These are phyloP conservation scores for Anthoptus insignis DNA, from an alignment of 2,888 invertebrate species.

Conservation along the genomic window DNA sequence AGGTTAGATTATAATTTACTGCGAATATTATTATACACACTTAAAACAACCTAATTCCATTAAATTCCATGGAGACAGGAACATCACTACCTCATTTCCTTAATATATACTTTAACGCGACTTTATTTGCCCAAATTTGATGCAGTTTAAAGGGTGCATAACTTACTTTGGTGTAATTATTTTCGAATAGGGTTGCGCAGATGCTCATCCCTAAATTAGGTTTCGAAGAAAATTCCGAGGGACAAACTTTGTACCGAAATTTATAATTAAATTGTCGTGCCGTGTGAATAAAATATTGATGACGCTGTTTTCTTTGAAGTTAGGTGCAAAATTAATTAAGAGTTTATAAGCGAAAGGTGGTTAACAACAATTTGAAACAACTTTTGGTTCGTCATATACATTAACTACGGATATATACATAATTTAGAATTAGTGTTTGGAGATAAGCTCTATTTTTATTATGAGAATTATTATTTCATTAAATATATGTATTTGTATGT, in stretches of 20 bases:
- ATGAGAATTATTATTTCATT: no score
- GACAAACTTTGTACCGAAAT: conserved; percentile 68
- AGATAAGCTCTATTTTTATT: no score
- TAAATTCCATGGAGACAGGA: no score
- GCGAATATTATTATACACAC: no score
- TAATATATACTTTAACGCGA: conserved; percentile 73
- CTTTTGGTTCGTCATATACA: no score
- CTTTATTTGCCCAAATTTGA: conserved; percentile 80
- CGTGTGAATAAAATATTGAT: conserved; percentile 62
- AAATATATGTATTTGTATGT: no score
- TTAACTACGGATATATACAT: no score
- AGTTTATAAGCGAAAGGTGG: conserved; percentile 29
- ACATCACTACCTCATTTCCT: conserved; percentile 49
- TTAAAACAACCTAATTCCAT: no score
- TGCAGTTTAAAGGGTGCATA: conserved; percentile 85
- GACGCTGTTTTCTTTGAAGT: conserved; percentile 31
- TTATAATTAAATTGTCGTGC: conserved; percentile 69
- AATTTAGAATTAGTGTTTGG: no score
- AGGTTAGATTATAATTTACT: no score
- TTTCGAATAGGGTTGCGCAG: conserved; percentile 82
- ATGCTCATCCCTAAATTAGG: conserved; percentile 74
- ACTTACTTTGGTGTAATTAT: conserved; percentile 83
- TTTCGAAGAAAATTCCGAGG: conserved; percentile 68
- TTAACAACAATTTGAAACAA: conserved; percentile 41
- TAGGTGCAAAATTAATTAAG: conserved; percentile 30